phyloP scores from a whole-genome alignment of 1,140 invertebrate genomes.

The Drosophila ananassae region DNA sequence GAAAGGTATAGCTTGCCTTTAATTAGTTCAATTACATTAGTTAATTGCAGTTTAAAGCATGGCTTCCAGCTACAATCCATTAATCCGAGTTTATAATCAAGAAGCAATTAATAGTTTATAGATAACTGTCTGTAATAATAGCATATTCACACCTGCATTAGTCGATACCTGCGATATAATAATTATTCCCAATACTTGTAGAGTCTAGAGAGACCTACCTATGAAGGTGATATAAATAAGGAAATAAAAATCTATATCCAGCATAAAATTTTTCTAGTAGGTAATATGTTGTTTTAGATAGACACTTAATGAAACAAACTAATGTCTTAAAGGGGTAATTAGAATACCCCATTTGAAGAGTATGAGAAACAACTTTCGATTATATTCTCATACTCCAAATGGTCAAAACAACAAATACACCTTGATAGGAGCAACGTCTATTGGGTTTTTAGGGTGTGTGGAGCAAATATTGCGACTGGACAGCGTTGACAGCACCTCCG shows the following conservation, averaged over 20 bases:
- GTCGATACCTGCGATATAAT: too few relatives aligned
- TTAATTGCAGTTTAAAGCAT: background rate
- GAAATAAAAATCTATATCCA: too few relatives aligned
- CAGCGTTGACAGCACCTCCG: constrained; percentile 13
- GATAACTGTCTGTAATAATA: background rate
- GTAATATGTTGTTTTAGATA: too few relatives aligned
- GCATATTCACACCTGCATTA: background rate
- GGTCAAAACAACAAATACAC: constrained; percentile 25
- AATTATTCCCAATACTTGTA: too few relatives aligned
- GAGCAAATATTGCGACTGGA: constrained; percentile 31
- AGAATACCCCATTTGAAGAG: background rate
- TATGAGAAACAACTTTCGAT: constrained; percentile 48
- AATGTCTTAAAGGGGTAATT: too few relatives aligned
- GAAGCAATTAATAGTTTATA: background rate
- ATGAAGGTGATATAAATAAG: too few relatives aligned
- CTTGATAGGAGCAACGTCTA: background rate
- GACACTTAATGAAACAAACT: too few relatives aligned
- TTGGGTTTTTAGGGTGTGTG: constrained; percentile 28
- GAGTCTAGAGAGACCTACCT: too few relatives aligned
- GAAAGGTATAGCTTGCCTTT: background rate
- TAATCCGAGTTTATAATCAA: background rate
- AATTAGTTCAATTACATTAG: background rate
- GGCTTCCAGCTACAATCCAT: background rate
- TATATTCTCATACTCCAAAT: constrained; percentile 46
- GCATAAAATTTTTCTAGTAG: too few relatives aligned